phyloP scores from a whole-genome alignment of 2,113 vertebrate genomes.

The Hypocryptadius cinnamomeus region DNA sequence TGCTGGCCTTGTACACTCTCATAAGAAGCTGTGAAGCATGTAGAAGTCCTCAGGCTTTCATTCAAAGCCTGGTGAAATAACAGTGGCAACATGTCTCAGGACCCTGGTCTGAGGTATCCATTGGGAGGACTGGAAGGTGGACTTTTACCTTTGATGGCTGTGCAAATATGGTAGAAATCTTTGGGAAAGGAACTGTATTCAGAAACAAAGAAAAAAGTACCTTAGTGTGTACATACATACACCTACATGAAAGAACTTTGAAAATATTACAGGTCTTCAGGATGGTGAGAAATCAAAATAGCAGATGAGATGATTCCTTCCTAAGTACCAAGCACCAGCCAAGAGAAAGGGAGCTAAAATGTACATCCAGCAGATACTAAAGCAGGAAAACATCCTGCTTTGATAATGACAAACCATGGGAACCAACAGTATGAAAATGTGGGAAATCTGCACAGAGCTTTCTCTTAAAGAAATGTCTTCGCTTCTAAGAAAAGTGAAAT shows the following conservation, averaged over 20 bases:
- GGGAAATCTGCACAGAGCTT: background rate
- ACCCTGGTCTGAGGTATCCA: background rate
- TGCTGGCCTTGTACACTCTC: background rate
- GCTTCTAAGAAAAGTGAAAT: background rate
- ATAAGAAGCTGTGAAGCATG: background rate
- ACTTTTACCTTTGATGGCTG: background rate
- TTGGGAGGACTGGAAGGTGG: background rate
- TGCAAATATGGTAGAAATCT: background rate
- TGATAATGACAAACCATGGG: background rate
- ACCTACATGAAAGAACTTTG: background rate
- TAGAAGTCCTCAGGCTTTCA: background rate
- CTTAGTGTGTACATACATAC: background rate
- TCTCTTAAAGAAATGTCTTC: background rate
- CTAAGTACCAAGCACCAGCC: background rate
- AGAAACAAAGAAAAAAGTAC: background rate
- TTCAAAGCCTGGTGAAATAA: background rate
- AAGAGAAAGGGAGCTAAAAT: background rate
- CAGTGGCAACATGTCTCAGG: background rate
- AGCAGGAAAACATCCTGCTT: background rate
- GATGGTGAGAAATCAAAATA: background rate
- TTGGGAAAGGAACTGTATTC: background rate
- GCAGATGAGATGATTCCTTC: background rate
- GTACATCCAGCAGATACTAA: background rate
- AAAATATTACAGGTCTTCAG: background rate
- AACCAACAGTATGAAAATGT: background rate